These are phyloP conservation scores for Rhyacophila brunnea DNA, from an alignment of 1,140 invertebrate genomes.

Conservation along the genomic window DNA sequence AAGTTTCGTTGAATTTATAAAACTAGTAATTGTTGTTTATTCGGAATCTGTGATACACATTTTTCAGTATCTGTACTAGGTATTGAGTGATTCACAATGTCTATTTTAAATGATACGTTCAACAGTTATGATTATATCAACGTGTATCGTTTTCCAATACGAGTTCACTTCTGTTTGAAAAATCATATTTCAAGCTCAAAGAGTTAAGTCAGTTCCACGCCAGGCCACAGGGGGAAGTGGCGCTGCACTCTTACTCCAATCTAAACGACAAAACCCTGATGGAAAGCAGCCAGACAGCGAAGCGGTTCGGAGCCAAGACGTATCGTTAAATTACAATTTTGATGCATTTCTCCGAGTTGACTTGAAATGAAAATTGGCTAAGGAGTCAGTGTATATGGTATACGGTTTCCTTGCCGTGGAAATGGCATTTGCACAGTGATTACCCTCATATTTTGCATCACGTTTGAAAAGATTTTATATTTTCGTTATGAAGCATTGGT, in stretches of 20 bases:
- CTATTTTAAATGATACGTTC: background rate
- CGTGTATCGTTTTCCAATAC: constrained; percentile 11
- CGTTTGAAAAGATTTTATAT: no score
- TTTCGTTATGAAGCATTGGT: no score
- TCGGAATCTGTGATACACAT: no score
- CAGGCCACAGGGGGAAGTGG: background rate
- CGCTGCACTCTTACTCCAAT: background rate
- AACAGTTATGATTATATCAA: background rate
- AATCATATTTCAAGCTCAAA: constrained; percentile 6
- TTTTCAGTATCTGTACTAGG: no score
- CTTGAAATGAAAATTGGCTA: constrained; percentile 7
- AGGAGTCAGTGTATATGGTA: background rate
- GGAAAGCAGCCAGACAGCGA: background rate
- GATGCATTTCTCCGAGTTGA: background rate
- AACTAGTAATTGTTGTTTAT: no score
- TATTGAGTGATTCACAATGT: no score
- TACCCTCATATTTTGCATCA: background rate
- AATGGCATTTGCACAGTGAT: background rate
- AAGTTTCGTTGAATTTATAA: no score
- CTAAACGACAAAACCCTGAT: background rate
- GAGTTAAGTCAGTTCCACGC: background rate
- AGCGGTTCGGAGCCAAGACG: background rate
- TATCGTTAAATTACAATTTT: constrained; percentile 10
- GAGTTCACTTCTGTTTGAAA: constrained; percentile 7
- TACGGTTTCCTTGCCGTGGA: no score